Base-by-base conservation (phyloP, 1,140 invertebrate species). In the Sitodiplosis mosellana region DNA sequence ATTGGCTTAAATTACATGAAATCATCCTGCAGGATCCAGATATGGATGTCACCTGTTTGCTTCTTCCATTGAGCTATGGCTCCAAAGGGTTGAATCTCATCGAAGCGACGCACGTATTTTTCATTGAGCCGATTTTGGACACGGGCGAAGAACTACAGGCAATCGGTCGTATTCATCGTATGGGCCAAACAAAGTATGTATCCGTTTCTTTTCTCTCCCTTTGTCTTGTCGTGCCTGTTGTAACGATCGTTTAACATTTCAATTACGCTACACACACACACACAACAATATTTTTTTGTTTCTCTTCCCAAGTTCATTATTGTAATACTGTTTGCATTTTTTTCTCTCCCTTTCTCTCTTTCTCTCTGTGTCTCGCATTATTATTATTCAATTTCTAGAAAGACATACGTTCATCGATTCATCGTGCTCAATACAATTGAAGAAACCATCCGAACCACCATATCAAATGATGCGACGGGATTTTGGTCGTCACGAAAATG, bases 51-150 rank as follows among this genome's bases (percentile, higher is more conserved):
- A 75, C 70, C 34, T 80, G 72, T 14, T 63, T 88, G 5, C 59
- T 88, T 7, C 62, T 87, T 54, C 80, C 80, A 0, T 63, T 86
- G 7, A 63, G 69, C 48, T 71, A 72, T 45, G 83, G 83, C 12
- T 67, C 77, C 0, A 87, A 87, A 63, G 84, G 84, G 0, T 59
- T 88, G 1, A 88, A 87, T 64, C 60, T 88, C 22, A 79, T 77
- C 21, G 84, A 88, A 65, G 84, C 84, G 2, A 80, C 75, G 11
- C 82, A 87, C 64, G 76, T 87, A 0, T 67, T 88, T 20, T 65
- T 88, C 3, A 73, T 82, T 6, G 83, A 88, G 55, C 83, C 84
- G 0, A 70, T 83, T 33, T 62, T 87, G 0, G 83, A 85, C 63
- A 72, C 75, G 11, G 78, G 75, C 2, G 76, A 80, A 52, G 82